Conservation (phyloP, 1,140 invertebrate species). For the Oncopeltus fasciatus region DNA sequence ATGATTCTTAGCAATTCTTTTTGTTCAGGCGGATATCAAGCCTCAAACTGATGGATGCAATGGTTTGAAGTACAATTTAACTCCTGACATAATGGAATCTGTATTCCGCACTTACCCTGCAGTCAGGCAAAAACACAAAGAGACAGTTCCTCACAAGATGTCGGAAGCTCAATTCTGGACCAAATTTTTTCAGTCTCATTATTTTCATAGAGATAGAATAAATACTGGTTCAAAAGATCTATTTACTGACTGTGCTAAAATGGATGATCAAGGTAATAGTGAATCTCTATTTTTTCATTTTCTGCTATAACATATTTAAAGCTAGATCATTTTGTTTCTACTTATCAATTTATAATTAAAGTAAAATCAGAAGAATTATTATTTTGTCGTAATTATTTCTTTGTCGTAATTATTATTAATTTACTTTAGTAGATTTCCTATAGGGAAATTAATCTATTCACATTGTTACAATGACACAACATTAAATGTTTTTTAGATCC, state of each 20-base stretch:
- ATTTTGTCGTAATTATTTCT: neutral
- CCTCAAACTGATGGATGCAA: constrained; percentile 95
- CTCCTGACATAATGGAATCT: constrained; percentile 88
- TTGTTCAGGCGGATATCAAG: constrained; percentile 70
- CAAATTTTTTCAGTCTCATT: constrained; percentile 98
- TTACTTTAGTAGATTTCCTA: no score
- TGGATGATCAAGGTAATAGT: constrained; percentile 77
- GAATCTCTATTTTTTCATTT: no score
- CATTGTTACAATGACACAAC: no score
- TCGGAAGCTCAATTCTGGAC: constrained; percentile 97
- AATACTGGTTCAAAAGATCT: constrained; percentile 72
- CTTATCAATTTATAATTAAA: no score
- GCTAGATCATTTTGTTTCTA: no score
- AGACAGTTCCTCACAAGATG: constrained; percentile 91
- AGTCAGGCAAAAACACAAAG: constrained; percentile 90
- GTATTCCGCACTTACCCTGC: constrained; percentile 99
- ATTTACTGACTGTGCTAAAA: constrained; percentile 92
- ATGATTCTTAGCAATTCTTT: neutral
- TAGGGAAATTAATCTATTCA: no score
- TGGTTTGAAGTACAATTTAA: constrained; percentile 93
- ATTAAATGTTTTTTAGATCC: no score
- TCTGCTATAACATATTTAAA: no score
- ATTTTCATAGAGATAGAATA: constrained; percentile 94
- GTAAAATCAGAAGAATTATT: no score
- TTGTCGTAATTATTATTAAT: neutral